Evolutionary conservation across 2,888 invertebrate genomes (phyloP).

Genomic region (Epinotia ramella): DNA sequence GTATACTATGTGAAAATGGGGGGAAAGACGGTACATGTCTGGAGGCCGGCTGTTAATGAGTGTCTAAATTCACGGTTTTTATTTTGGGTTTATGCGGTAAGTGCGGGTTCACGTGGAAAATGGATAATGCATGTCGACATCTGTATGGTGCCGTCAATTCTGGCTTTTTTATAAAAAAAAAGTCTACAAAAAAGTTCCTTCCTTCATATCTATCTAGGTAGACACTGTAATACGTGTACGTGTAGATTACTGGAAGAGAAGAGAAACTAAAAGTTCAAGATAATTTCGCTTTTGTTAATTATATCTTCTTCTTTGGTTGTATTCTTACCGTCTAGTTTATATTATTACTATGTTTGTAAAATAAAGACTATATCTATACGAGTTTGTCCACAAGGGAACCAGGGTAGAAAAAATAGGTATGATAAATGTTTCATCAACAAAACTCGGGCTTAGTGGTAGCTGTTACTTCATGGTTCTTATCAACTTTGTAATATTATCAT

Average conservation of each 20-base stretch:
- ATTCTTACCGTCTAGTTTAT: too few relatives aligned
- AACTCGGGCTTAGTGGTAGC: too few relatives aligned
- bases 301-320: too few relatives aligned
- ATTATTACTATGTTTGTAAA: too few relatives aligned
- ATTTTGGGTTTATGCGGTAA: conserved; percentile 25
- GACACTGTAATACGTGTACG: background rate
- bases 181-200: background rate
- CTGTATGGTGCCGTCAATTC: background rate
- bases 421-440: too few relatives aligned
- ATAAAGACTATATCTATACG: too few relatives aligned
- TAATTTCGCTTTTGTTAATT: too few relatives aligned
- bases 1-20: conserved; percentile 69
- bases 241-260: background rate
- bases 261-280: background rate
- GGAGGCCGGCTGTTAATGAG: conserved; percentile 71
- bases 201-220: background rate
- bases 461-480: too few relatives aligned
- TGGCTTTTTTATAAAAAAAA: background rate
- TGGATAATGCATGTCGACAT: conserved; percentile 26
- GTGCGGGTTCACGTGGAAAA: conserved; percentile 24
- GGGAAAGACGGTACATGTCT: conserved; percentile 71
- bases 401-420: too few relatives aligned
- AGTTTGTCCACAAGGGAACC: too few relatives aligned
- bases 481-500: too few relatives aligned
- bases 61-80: conserved; percentile 52